These are phyloP conservation scores for Threskiornis aethiopicus DNA, from an alignment of 2,797 vertebrate genomes.

Conservation along the genomic window DNA sequence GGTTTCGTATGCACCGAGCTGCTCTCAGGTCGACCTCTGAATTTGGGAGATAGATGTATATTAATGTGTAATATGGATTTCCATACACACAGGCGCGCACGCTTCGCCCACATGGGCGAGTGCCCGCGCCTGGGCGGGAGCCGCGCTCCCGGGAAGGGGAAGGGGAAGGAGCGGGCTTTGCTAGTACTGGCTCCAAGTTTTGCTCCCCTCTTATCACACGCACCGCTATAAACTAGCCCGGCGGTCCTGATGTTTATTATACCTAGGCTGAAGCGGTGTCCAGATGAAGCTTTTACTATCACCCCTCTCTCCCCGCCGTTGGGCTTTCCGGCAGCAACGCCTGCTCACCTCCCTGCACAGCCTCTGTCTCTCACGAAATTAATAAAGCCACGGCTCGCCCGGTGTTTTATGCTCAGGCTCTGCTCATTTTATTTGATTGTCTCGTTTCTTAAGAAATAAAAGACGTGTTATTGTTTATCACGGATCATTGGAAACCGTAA, in stretches of 20 bases:
- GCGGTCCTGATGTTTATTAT: constrained; percentile 46
- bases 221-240: constrained; percentile 36
- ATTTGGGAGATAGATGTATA: constrained; percentile 80
- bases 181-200: neutral
- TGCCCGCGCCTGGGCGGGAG: neutral
- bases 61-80: constrained; percentile 71
- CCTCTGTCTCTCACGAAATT: constrained; percentile 30
- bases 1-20: constrained; percentile 82
- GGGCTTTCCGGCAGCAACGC: neutral
- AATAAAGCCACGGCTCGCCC: constrained; percentile 36
- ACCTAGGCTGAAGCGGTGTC: constrained; percentile 22
- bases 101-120: neutral
- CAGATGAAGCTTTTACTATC: constrained; percentile 53
- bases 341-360: neutral
- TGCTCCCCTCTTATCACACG: constrained; percentile 2
- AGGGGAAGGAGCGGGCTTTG: neutral
- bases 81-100: neutral
- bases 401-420: constrained; percentile 21
- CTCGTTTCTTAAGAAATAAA: constrained; percentile 41
- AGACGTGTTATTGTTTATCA: constrained; percentile 55
- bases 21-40: constrained; percentile 87
- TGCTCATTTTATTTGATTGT: constrained; percentile 48
- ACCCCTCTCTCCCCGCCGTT: neutral
- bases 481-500: constrained; percentile 43
- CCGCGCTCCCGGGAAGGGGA: neutral